Percentiles rank a stretch among this genome's conserved stretches.
These are phyloP conservation scores for Labeo catla DNA, from an alignment of 2,113 vertebrate species.

Conservation along the genomic window DNA sequence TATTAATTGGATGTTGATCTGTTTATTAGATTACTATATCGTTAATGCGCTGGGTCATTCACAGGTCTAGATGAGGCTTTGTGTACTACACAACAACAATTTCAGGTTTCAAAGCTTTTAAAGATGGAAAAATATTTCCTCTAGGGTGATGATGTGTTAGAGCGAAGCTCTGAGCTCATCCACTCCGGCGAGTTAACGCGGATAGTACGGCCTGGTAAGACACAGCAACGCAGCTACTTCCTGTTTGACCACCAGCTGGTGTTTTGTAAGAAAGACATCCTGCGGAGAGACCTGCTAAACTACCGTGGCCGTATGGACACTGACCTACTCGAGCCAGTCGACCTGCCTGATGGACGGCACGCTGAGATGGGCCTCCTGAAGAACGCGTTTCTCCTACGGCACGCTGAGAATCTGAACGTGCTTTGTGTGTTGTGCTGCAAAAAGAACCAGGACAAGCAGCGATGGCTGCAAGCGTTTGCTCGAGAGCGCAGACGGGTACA, in stretches of 20 bases:
- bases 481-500: conserved; percentile 87
- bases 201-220: conserved; percentile 86
- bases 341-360: conserved; percentile 87
- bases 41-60: conserved; percentile 11
- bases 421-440: conserved; percentile 86
- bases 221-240: conserved; percentile 94
- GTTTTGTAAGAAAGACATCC: conserved; percentile 94
- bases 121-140: conserved; percentile 1
- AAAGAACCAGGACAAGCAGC: conserved; percentile 90
- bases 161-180: conserved; percentile 93
- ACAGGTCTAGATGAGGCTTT: background rate
- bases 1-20: conserved; percentile 16
- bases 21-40: conserved; percentile 5
- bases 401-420: conserved; percentile 80
- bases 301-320: conserved; percentile 89
- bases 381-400: conserved; percentile 87
- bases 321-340: conserved; percentile 82
- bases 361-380: conserved; percentile 83
- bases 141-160: conserved; percentile 89
- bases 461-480: conserved; percentile 87
- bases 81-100: background rate
- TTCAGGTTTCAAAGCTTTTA: background rate
- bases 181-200: conserved; percentile 92
- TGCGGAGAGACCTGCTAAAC: conserved; percentile 93
- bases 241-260: conserved; percentile 98